phyloP scores from a whole-genome alignment of 1,140 invertebrate species.

The Dreissena rostriformis region DNA sequence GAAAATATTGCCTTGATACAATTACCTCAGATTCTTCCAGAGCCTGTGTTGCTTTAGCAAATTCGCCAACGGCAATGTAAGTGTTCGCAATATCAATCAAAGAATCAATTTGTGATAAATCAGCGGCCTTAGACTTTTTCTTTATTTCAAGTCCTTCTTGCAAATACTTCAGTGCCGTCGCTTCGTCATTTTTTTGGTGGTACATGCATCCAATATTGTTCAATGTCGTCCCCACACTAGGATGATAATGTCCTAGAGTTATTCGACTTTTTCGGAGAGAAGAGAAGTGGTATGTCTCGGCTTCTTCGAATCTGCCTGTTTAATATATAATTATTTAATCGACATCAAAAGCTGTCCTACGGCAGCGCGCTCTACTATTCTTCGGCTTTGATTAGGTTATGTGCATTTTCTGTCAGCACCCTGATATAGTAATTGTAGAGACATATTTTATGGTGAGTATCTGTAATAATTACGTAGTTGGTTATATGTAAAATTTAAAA shows the following conservation, averaged over 20 bases:
- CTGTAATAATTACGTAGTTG: too few species aligned
- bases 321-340: too few species aligned
- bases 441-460: too few species aligned
- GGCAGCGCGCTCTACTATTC: too few species aligned
- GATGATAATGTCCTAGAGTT: conserved; percentile 24
- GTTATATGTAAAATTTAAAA: too few species aligned
- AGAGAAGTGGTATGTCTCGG: conserved; percentile 33
- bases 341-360: too few species aligned
- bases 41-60: conserved; percentile 4
- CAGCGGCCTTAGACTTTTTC: conserved; percentile 1
- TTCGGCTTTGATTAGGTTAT: too few species aligned
- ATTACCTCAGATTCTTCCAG: conserved; percentile 31
- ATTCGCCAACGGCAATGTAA: background rate
- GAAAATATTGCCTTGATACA: background rate
- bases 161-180: conserved; percentile 31
- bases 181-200: conserved; percentile 24
- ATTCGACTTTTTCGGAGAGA: conserved; percentile 1
- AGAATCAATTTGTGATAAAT: conserved; percentile 13
- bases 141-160: conserved; percentile 35
- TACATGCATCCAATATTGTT: conserved; percentile 50
- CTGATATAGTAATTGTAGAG: too few species aligned
- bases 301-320: conserved; percentile 41
- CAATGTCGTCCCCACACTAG: conserved; percentile 14
- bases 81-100: conserved; percentile 28
- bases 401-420: too few species aligned